A percentile compares a stretch with the other conserved stretches of the same genome.
Evolutionary conservation across 2,113 vertebrate genomes (phyloP).

Genomic region (Hypanus sabinus): DNA sequence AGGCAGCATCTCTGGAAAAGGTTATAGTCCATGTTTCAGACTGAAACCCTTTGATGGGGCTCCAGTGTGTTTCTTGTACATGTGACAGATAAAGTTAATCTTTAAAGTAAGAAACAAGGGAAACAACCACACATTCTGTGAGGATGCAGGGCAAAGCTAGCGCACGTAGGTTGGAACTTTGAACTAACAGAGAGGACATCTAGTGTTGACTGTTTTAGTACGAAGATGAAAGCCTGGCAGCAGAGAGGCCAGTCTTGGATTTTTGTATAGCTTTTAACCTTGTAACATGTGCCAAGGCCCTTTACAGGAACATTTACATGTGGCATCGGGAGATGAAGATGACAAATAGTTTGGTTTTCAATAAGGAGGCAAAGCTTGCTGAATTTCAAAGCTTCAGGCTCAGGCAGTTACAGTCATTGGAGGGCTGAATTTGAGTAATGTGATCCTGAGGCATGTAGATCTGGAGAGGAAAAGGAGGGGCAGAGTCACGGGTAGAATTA

Average conservation of each 20-base stretch:
- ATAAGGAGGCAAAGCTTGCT: background rate
- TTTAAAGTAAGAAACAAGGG: background rate
- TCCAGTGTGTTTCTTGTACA: no score
- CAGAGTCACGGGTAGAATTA: background rate
- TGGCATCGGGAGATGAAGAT: no score
- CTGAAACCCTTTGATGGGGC: no score
- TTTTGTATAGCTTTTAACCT: background rate
- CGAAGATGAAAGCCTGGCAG: background rate
- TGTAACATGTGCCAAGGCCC: background rate
- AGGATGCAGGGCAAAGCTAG: background rate
- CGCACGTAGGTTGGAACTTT: background rate
- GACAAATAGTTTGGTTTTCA: background rate
- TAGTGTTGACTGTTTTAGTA: background rate
- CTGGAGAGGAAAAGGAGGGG: no score
- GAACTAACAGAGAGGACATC: background rate
- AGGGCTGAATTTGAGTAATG: background rate
- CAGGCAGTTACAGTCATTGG: background rate
- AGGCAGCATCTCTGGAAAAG: no score
- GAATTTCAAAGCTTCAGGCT: background rate
- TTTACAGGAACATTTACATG: background rate
- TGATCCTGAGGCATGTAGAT: background rate
- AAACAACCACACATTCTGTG: background rate
- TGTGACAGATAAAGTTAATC: no score
- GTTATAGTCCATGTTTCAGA: no score
- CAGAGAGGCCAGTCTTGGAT: background rate